Evolutionary conservation across 2,888 invertebrate species (phyloP), one percentile per base, ranked within the genome.

Genomic region (Allophyes oxyacanthae): DNA sequence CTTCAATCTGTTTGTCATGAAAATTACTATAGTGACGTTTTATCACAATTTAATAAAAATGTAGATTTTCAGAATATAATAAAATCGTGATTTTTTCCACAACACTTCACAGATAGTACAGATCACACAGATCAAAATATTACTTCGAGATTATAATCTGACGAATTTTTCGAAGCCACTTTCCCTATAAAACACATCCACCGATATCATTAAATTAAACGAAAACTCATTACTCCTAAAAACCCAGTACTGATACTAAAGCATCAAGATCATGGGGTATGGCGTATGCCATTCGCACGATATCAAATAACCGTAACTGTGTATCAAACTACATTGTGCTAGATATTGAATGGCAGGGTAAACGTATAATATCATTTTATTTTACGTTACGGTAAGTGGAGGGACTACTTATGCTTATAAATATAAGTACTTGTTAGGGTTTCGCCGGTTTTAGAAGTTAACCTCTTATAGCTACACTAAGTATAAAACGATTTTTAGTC

Each of bases 261-360:
- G 51, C 36, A 53, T 57, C 44, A 42, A 48, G 61, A 64, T 68
- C 48, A 60, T 58, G 50, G 52, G 44, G 36, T 49, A 54, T 55
- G 46, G 45, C 51, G 46, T n/a, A 20, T 20, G 45, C 50, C 57
- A 61, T 75, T 76, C 67, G 40, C 73, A 75, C 63, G 72, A 67
- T 79, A 78, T 82, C 74, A 43, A 48, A 75, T 80, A 72, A 75
- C 79, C 41, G 53, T 76, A 64, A 71, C 56, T 59, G 46, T 55
- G 48, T 76, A 75, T 69, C 66, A 64, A 69, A 62, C 64, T 69
- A 67, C 68, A 65, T 34, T 60, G 56, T 59, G 30, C 50, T 68
- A 55, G 56, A 62, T 79, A 78, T 79, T 69, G 68, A 69, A 79
- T 74, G 52, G 70, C 61, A 61, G 46, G 44, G 51, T 55, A 51